These are phyloP conservation scores for Heliconius charithonia DNA, from an alignment of 2,888 invertebrate species.

Conservation along the genomic window DNA sequence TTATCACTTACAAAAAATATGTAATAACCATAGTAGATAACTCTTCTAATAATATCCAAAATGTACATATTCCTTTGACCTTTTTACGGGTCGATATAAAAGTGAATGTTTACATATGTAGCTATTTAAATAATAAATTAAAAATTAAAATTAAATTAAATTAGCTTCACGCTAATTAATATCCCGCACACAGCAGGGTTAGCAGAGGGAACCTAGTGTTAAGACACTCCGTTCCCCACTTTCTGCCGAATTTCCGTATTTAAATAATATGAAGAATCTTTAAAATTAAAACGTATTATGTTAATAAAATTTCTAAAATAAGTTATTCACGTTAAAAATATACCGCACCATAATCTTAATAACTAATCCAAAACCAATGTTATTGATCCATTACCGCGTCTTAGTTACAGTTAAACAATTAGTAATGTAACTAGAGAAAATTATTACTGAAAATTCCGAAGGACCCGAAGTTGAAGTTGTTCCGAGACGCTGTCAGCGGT, in stretches of 20 bases:
- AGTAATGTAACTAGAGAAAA: slow-evolving; percentile 14
- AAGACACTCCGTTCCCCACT: too few relatives aligned
- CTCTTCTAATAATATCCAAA: too few relatives aligned
- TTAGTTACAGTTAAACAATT: slow-evolving; percentile 22
- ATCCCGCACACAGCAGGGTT: too few relatives aligned
- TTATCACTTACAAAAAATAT: too few relatives aligned
- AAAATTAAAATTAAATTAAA: too few relatives aligned
- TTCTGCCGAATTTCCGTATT: too few relatives aligned
- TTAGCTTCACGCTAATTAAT: too few relatives aligned
- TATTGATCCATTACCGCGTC: slow-evolving; percentile 17
- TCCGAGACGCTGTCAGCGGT: slow-evolving; percentile 52
- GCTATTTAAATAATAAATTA: background rate
- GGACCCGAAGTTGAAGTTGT: slow-evolving; percentile 55
- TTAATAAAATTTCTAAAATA: background rate
- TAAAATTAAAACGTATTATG: background rate
- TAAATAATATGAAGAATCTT: background rate
- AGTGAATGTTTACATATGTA: background rate
- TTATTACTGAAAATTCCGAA: slow-evolving; percentile 25
- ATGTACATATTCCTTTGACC: background rate
- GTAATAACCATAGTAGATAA: background rate
- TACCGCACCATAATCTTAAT: background rate
- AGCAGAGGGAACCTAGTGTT: too few relatives aligned
- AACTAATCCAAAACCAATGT: slow-evolving; percentile 27
- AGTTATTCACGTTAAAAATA: slow-evolving; percentile 1
- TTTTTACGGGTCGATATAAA: background rate